phyloP scores from a whole-genome alignment of 1,140 invertebrate species.

The Megalopta genalis region DNA sequence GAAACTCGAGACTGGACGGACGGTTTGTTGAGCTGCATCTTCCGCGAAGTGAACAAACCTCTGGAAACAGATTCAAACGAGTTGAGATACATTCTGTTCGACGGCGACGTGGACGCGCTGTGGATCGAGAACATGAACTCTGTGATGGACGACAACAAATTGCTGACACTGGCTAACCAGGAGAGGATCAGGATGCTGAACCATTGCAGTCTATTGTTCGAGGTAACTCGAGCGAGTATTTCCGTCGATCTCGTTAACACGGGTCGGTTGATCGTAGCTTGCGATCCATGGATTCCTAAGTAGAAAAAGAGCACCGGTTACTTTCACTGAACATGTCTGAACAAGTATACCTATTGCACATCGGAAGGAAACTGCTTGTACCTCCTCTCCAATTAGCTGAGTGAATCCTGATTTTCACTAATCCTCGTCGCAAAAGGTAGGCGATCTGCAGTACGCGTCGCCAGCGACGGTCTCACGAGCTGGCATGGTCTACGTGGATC shows the following conservation, averaged over 20 bases:
- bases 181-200: conserved; percentile 91
- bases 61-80: conserved; percentile 85
- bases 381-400: no score
- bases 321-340: no score
- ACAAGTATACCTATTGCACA: no score
- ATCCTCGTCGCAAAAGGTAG: conserved; percentile 82
- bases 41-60: conserved; percentile 92
- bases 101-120: conserved; percentile 95
- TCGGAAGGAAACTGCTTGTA: no score
- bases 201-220: conserved; percentile 92
- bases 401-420: conserved; percentile 1
- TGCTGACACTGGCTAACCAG: conserved; percentile 93
- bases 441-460: conserved; percentile 93
- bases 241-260: no score
- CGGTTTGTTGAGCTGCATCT: conserved; percentile 93
- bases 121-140: conserved; percentile 99
- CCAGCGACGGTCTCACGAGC: conserved; percentile 94
- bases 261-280: no score
- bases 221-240: conserved; percentile 79
- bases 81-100: conserved; percentile 91
- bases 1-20: conserved; percentile 94
- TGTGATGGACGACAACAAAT: conserved; percentile 96
- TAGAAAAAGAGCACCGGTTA: no score
- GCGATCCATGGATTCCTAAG: no score
- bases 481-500: conserved; percentile 96